Evolutionary conservation across 2,888 invertebrate species (phyloP), one percentile per base, ranked within the genome.

Genomic region (Pedicia rivosa): DNA sequence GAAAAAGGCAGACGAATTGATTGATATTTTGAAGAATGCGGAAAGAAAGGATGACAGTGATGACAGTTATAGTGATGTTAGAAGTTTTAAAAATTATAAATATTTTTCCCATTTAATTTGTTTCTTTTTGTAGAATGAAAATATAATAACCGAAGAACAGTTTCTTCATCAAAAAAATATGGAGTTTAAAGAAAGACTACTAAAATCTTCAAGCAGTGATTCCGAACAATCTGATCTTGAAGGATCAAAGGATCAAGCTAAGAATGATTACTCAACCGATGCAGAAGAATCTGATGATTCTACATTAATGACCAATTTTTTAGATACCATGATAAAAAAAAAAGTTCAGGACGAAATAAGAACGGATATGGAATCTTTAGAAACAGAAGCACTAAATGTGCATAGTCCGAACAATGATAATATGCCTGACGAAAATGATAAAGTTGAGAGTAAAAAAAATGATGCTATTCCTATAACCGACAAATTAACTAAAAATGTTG

Each of bases 241-340:
- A n/a, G n/a, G n/a, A n/a, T n/a, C n/a, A n/a, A 25, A 15, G 25
- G 25, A 16, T 17, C 25, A 35, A 26, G 26, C 16, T 35, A 58
- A 65, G 50, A 60, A 62, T 43, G 50, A 66, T 17, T 64, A 64
- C 36, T 66, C 65, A 38, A 56, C 60, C 7, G 50, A 48, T 6
- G 43, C 46, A 26, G 48, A 46, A 19, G 44, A 48, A 32, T 47
- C 47, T 9, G 38, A 38, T 14, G 25, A 33, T 13, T 41, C 47
- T 8, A 46, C 51, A 9, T 41, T 49, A 10, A 46, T 68, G 43
- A 54, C 64, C 50, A 56, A 60, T 55, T 50, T 56, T 58, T 41
- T 59, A 40, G 48, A 54, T 13, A 16, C 12, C 4, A 25, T 35
- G 25, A 25, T 20, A 7, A 35, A 35, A 17, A 35, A 35, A 9